Evolutionary conservation across 2,797 vertebrate species (phyloP).

Genomic region (Ibycter americanus): DNA sequence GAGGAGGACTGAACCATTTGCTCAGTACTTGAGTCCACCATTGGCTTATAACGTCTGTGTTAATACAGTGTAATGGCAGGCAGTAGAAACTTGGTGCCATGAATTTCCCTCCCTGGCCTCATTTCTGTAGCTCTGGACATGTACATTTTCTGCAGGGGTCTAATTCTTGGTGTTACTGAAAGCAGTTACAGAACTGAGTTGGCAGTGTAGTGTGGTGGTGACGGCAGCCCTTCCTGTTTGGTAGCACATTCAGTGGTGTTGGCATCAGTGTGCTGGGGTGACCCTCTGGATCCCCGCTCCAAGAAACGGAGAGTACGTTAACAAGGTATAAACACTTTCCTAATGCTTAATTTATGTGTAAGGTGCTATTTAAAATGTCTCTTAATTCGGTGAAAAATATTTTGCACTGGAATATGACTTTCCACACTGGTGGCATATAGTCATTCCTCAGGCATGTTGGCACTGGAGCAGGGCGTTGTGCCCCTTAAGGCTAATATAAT

Average conservation of each 20-base stretch:
- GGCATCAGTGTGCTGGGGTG: accelerated
- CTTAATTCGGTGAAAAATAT: not conserved
- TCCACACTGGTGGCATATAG: accelerated
- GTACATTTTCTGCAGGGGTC: not conserved
- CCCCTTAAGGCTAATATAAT: not conserved
- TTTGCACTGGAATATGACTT: not conserved
- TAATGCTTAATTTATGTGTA: not conserved
- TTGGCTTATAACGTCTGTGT: accelerated
- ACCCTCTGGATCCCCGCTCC: not conserved
- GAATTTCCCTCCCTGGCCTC: not conserved
- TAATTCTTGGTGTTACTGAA: not conserved
- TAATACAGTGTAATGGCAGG: not conserved
- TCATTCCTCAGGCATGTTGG: not conserved
- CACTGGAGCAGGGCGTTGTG: not conserved
- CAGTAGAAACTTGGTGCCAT: accelerated
- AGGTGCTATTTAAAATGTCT: not conserved
- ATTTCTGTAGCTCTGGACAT: not conserved
- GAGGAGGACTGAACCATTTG: not conserved
- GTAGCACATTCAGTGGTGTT: accelerated
- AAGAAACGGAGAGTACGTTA: not conserved
- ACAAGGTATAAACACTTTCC: not conserved
- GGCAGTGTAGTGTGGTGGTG: not conserved
- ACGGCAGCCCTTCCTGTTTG: accelerated
- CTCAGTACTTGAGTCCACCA: not conserved
- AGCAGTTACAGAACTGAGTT: not conserved